A percentile compares a stretch with the other conserved stretches of the same genome.
phyloP scores from a whole-genome alignment of 2,113 vertebrate genomes.

The Dolichotis patagonum region DNA sequence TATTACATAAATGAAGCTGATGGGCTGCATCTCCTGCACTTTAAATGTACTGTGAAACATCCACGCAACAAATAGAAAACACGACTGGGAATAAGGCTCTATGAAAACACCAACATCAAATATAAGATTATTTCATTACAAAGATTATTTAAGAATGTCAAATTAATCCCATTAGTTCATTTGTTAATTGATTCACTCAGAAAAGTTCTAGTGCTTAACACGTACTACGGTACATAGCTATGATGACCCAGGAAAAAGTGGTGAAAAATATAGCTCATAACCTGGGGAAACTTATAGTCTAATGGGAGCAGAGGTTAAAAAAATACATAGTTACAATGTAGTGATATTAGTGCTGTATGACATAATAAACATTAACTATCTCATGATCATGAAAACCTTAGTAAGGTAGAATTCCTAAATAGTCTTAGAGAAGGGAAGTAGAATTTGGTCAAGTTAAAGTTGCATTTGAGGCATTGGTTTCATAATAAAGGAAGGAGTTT shows the following conservation, averaged over 20 bases:
- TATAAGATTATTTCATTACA: slow-evolving; percentile 34
- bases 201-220: slow-evolving; percentile 43
- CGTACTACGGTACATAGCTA: background rate
- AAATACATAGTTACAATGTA: slow-evolving; percentile 9
- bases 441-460: slow-evolving; percentile 22
- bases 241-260: background rate
- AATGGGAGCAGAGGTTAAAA: background rate
- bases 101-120: slow-evolving; percentile 13
- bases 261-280: background rate
- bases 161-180: slow-evolving; percentile 11
- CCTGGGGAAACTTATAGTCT: background rate
- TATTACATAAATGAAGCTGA: slow-evolving; percentile 45
- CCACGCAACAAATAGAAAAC: background rate
- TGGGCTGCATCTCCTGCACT: background rate
- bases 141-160: slow-evolving; percentile 33
- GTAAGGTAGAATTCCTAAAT: slow-evolving; percentile 1
- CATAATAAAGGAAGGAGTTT: slow-evolving; percentile 26
- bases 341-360: background rate
- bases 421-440: background rate
- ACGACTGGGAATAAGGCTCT: slow-evolving; percentile 17
- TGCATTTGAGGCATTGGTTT: background rate
- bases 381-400: slow-evolving; percentile 33
- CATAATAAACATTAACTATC: background rate
- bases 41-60: slow-evolving; percentile 41
- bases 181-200: slow-evolving; percentile 19